Base-by-base conservation (phyloP, 1,140 invertebrate species). In the Bombyx mori region DNA sequence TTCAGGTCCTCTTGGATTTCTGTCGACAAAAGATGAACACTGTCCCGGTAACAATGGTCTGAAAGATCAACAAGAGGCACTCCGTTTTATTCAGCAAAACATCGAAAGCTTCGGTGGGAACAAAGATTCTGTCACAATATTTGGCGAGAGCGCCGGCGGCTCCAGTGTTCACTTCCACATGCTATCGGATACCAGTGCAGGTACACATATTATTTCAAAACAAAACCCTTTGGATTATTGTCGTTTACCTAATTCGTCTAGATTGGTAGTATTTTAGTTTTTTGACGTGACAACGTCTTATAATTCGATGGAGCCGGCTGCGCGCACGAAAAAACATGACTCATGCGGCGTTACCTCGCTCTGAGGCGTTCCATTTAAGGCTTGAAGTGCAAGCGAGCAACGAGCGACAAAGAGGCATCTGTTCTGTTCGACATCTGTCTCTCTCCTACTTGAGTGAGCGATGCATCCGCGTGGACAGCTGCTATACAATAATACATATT, bases 41-140 rank as follows among this genome's bases (percentile, higher is more conserved):
- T 90, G 91, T 42, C 89, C 92, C 0, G 94, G 93, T 4, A 95
- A 95, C 65, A 91, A 91, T 71, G 94, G 93, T 0, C 74, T 95
- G 6, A 93, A 93, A 77, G 94, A 96, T 80, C 93, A 95, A 79
- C 91, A 94, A 3, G 79, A 89, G 56, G 92, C 92, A 0, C 69
- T 96, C 1, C 87, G 91, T 18, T 96, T 94, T 91, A 84, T 96
- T 0, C 89, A 93, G 69, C 83, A 91, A 49, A 93, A 93, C 57
- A 94, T 96, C 42, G 86, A 73, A 9, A 77, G 83, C 6, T 96
- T 96, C 73, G 94, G 94, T 8, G 94, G 94, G 2, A 92, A 96
- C 87, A 90, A 92, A 1, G 86, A 89, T 56, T 88, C 88, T 2
- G 91, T 96, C 0, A 95, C 94, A 0, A 82, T 94, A 8, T 78